These are phyloP conservation scores for Hydropotes inermis DNA, from an alignment of 2,113 vertebrate species.

Conservation along the genomic window DNA sequence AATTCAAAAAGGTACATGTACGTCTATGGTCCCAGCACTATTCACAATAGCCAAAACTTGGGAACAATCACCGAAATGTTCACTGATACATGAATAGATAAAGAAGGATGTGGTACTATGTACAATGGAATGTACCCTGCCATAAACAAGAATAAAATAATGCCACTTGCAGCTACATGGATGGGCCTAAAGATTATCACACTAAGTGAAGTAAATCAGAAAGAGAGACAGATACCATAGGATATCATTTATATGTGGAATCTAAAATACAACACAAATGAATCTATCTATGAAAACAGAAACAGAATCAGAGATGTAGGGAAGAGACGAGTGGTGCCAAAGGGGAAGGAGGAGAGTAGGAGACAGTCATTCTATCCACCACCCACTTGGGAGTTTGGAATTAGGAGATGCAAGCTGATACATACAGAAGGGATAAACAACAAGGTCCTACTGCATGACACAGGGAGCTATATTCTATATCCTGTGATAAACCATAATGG, in stretches of 20 bases:
- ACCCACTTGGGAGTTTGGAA: background rate
- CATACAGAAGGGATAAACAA: background rate
- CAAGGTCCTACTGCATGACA: background rate
- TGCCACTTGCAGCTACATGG: no score
- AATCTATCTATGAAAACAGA: background rate
- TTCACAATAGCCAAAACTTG: background rate
- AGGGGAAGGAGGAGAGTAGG: background rate
- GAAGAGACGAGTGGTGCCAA: background rate
- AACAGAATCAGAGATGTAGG: background rate
- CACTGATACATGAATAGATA: background rate
- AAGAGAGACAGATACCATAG: background rate
- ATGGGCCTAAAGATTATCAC: background rate
- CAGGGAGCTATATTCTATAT: background rate
- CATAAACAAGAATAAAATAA: background rate
- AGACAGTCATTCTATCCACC: background rate
- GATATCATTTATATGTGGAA: background rate
- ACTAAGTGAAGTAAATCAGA: background rate
- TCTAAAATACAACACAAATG: background rate
- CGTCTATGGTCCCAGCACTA: background rate
- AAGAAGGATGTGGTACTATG: background rate
- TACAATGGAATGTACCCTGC: background rate
- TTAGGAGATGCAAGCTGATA: background rate
- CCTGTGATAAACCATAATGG: background rate
- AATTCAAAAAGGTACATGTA: background rate
- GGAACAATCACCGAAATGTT: background rate